Conservation (phyloP, 2,113 vertebrate genomes). For the Forbesichthys papilliferus region DNA sequence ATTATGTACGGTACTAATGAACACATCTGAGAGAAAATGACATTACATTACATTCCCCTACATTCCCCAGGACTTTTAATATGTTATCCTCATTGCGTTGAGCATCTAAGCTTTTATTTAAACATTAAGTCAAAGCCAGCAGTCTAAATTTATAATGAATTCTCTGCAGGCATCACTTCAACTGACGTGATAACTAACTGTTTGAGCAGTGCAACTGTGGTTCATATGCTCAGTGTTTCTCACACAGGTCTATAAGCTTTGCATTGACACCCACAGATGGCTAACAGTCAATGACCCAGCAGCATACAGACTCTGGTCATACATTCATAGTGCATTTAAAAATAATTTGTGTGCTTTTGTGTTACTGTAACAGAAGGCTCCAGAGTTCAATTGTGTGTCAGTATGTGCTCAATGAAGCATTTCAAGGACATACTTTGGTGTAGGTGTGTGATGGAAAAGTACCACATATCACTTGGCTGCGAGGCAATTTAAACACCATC, state of each 20-base stretch:
- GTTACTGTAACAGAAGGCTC: conserved; percentile 25
- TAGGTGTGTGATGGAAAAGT: conserved; percentile 63
- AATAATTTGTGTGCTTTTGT: conserved; percentile 16
- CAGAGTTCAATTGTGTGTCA: conserved; percentile 28
- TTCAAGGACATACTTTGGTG: conserved; percentile 59
- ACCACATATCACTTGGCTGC: conserved; percentile 59
- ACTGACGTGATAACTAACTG: not conserved
- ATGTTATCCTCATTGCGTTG: not conserved
- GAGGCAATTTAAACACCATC: conserved; percentile 63
- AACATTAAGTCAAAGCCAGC: conserved; percentile 18
- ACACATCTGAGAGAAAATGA: not conserved
- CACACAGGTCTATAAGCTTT: not conserved
- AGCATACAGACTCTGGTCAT: conserved; percentile 25
- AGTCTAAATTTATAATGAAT: conserved; percentile 6
- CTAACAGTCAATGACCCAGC: conserved; percentile 26
- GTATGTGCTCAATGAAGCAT: conserved; percentile 17
- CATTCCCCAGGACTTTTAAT: not conserved
- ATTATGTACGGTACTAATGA: not conserved
- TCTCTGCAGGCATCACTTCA: not conserved
- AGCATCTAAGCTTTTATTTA: conserved; percentile 13
- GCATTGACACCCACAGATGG: not conserved
- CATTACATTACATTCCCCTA: not conserved
- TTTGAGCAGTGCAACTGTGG: not conserved
- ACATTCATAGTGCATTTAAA: conserved; percentile 34
- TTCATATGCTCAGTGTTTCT: conserved; percentile 13